Percentiles rank a stretch among this genome's conserved stretches.
Evolutionary conservation across 1,140 invertebrate species (phyloP).

Genomic region (Nautilus pompilius): DNA sequence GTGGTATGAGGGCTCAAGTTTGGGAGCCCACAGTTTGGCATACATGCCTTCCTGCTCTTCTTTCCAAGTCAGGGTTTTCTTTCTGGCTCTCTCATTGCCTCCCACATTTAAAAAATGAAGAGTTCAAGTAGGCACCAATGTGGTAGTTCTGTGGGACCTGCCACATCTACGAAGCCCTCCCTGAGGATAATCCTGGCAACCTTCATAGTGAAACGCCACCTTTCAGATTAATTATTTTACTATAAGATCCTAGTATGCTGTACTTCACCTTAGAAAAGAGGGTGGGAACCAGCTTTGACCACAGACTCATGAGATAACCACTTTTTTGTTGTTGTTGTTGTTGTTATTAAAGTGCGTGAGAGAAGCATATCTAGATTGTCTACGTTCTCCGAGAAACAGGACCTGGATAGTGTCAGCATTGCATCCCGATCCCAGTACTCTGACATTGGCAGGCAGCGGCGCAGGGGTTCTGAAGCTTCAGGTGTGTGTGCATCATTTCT

Average conservation of each 20-base stretch:
- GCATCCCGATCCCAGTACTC: background rate
- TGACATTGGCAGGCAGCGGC: background rate
- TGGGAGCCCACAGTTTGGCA: too few relatives aligned
- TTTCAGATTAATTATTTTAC: too few relatives aligned
- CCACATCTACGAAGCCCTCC: too few relatives aligned
- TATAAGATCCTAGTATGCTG: too few relatives aligned
- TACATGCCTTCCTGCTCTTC: too few relatives aligned
- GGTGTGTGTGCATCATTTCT: background rate
- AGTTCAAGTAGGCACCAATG: too few relatives aligned
- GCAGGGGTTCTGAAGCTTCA: background rate
- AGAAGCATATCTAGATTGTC: constrained; percentile 24
- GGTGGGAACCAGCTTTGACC: background rate
- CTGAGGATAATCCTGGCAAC: too few relatives aligned
- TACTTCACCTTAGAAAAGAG: constrained; percentile 10
- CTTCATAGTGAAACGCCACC: too few relatives aligned
- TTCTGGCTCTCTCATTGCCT: background rate
- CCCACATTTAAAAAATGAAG: too few relatives aligned
- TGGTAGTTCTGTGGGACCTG: too few relatives aligned
- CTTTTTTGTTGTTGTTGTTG: too few relatives aligned
- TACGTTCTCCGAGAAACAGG: background rate
- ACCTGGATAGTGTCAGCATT: constrained; percentile 1
- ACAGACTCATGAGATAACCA: background rate
- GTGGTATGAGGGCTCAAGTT: too few relatives aligned
- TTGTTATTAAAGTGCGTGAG: constrained; percentile 20
- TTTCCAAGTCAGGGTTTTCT: background rate